These are phyloP conservation scores for Limenitis camilla DNA, from an alignment of 2,888 invertebrate species.

Conservation along the genomic window DNA sequence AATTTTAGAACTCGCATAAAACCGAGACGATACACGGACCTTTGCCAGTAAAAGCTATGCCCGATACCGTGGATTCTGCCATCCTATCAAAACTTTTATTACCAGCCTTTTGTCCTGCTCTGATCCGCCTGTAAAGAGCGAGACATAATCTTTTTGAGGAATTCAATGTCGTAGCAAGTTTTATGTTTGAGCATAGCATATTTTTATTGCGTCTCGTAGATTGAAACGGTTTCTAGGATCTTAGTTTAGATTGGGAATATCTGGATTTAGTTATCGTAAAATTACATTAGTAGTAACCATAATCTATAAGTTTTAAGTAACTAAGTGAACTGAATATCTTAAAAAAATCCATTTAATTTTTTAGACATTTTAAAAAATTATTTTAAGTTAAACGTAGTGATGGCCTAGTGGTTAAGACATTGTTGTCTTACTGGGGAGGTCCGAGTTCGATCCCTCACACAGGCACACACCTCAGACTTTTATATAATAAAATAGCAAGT, in stretches of 20 bases:
- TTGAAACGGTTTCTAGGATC: conserved; percentile 48
- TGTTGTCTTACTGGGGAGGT: no score
- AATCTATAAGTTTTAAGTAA: background rate
- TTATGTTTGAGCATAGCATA: conserved; percentile 67
- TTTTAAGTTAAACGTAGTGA: no score
- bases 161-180: conserved; percentile 71
- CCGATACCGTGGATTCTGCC: conserved; percentile 65
- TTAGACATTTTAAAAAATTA: no score
- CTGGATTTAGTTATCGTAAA: conserved; percentile 8
- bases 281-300: conserved; percentile 1
- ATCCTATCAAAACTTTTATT: conserved; percentile 73
- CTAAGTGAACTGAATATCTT: no score
- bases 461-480: no score
- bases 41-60: conserved; percentile 59
- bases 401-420: no score
- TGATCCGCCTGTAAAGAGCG: conserved; percentile 56
- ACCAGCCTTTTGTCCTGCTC: conserved; percentile 58
- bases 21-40: conserved; percentile 47
- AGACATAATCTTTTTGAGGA: conserved; percentile 69
- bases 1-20: conserved; percentile 59
- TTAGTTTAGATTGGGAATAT: conserved; percentile 16
- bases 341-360: no score
- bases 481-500: no score
- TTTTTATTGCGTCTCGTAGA: conserved; percentile 67
- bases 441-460: no score